These are phyloP conservation scores for Drosophila tani DNA, from an alignment of 1,140 invertebrate genomes.

Conservation along the genomic window DNA sequence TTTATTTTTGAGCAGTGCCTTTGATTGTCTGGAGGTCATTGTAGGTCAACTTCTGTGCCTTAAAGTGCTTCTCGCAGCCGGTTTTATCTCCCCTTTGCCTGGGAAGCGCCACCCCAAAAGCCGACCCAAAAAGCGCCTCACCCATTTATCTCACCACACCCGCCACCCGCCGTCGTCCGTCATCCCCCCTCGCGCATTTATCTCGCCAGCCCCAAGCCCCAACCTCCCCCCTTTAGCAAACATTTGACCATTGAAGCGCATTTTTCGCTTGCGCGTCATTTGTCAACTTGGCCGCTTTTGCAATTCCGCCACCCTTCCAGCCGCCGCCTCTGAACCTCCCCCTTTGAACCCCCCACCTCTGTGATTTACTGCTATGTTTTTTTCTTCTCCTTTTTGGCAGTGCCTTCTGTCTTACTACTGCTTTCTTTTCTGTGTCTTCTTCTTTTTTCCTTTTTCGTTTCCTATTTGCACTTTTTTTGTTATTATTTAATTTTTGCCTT, in stretches of 20 bases:
- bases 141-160: constrained; percentile 54
- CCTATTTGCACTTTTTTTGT: not conserved
- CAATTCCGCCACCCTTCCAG: constrained; percentile 12
- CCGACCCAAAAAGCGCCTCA: not conserved
- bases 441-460: too few species aligned
- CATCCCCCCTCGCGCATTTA: constrained; percentile 12
- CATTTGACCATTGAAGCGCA: constrained; percentile 82
- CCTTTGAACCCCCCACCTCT: constrained; percentile 6
- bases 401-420: constrained; percentile 9
- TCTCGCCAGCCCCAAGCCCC: constrained; percentile 6
- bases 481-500: not conserved
- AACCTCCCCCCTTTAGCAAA: constrained; percentile 21
- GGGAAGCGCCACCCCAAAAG: constrained; percentile 3
- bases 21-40: constrained; percentile 56
- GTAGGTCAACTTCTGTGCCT: constrained; percentile 61
- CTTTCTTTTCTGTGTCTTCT: not conserved
- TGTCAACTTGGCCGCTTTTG: constrained; percentile 63
- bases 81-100: constrained; percentile 20
- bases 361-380: constrained; percentile 58
- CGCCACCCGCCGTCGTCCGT: not conserved
- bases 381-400: not conserved
- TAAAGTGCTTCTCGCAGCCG: constrained; percentile 40
- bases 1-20: constrained; percentile 2
- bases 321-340: not conserved
- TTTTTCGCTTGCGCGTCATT: constrained; percentile 81